Conservation (phyloP, 1,140 invertebrate species). For the Zaprionus lachaisei region DNA sequence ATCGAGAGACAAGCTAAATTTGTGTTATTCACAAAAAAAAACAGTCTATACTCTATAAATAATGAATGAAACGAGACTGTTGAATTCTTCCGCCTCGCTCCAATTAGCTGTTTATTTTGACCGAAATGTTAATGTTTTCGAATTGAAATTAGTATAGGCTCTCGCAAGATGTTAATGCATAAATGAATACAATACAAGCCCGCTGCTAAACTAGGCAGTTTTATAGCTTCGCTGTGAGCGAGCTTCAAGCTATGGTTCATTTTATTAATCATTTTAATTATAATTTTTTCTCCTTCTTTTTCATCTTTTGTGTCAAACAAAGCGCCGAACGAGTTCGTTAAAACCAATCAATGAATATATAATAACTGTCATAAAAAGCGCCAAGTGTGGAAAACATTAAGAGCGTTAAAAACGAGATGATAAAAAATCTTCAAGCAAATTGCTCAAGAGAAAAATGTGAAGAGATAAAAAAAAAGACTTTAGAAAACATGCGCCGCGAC, state of each 20-base stretch:
- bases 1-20: background rate
- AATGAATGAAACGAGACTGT: slow-evolving; percentile 9
- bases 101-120: slow-evolving; percentile 29
- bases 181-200: slow-evolving; percentile 17
- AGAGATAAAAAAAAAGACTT: slow-evolving; percentile 19
- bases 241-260: slow-evolving; percentile 32
- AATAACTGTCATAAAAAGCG: slow-evolving; percentile 65
- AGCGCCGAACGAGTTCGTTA: slow-evolving; percentile 52
- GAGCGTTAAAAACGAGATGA: slow-evolving; percentile 38
- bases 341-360: slow-evolving; percentile 77
- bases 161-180: slow-evolving; percentile 30
- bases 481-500: slow-evolving; percentile 41
- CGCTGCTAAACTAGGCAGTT: slow-evolving; percentile 32
- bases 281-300: slow-evolving; percentile 40
- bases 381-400: slow-evolving; percentile 79
- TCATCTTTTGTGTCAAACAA: slow-evolving; percentile 25
- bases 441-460: slow-evolving; percentile 18
- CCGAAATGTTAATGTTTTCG: slow-evolving; percentile 13
- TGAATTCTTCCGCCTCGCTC: slow-evolving; percentile 22
- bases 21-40: background rate
- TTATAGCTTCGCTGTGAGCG: slow-evolving; percentile 14
- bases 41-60: background rate
- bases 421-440: slow-evolving; percentile 35
- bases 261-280: slow-evolving; percentile 45
- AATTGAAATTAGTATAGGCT: slow-evolving; percentile 15